These are phyloP conservation scores for Aproaerema taeniolella DNA, from an alignment of 2,888 invertebrate genomes.

Conservation along the genomic window DNA sequence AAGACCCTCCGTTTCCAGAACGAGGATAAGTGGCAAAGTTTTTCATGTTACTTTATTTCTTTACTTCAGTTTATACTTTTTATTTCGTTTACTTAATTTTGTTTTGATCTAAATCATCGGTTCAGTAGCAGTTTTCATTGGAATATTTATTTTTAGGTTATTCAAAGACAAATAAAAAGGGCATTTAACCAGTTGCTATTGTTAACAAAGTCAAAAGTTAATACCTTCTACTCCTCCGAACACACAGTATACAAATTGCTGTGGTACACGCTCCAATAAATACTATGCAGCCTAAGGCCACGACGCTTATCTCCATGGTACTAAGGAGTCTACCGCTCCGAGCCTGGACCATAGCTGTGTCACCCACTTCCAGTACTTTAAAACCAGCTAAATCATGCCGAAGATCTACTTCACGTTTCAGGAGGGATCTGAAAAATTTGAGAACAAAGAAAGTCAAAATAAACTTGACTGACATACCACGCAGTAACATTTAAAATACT, in stretches of 20 bases:
- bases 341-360: constrained; percentile 55
- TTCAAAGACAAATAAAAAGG: too few species aligned
- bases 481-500: too few species aligned
- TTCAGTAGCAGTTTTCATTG: too few species aligned
- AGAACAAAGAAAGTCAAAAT: too few species aligned
- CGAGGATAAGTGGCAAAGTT: constrained; percentile 3
- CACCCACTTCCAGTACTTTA: constrained; percentile 81
- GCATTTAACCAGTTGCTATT: too few species aligned
- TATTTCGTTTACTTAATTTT: too few species aligned
- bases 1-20: constrained; percentile 12
- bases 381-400: constrained; percentile 81
- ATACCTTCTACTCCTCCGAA: constrained; percentile 80
- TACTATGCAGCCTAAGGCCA: constrained; percentile 88
- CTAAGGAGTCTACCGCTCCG: constrained; percentile 66
- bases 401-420: constrained; percentile 77
- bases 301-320: constrained; percentile 87
- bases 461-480: too few species aligned
- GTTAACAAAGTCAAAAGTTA: too few species aligned
- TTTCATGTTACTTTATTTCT: background rate
- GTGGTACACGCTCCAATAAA: constrained; percentile 89
- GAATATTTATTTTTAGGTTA: constrained; percentile 5
- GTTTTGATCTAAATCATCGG: too few species aligned
- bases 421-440: constrained; percentile 81
- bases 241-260: constrained; percentile 86
- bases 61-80: background rate